A percentile compares a stretch with the other conserved stretches of the same genome.
phyloP scores from a whole-genome alignment of 2,113 vertebrate species.

The Indri indri region DNA sequence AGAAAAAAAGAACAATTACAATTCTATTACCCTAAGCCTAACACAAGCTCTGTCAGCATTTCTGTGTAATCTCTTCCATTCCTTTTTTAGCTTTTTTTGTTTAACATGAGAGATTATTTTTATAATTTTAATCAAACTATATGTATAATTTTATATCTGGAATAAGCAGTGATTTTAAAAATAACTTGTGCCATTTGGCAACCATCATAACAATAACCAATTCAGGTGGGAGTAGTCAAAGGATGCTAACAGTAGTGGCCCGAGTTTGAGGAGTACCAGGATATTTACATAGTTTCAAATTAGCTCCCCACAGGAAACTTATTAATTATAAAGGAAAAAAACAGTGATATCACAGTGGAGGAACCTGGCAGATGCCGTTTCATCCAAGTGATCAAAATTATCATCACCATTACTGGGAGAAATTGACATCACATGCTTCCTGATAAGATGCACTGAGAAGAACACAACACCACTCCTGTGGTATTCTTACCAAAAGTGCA shows the following conservation, averaged over 20 bases:
- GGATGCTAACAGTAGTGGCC: neutral
- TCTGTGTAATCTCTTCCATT: neutral
- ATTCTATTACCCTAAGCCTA: neutral
- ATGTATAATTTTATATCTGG: neutral
- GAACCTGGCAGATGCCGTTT: neutral
- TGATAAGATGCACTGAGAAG: neutral
- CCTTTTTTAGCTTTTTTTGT: neutral
- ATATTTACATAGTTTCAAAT: slow-evolving; percentile 18
- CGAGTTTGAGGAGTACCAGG: neutral
- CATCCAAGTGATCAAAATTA: neutral
- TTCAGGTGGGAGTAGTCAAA: neutral
- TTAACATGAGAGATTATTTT: neutral
- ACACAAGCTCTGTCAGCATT: neutral
- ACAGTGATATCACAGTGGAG: neutral
- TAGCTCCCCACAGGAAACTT: neutral
- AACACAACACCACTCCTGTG: neutral
- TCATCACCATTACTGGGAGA: neutral
- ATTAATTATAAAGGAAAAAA: neutral
- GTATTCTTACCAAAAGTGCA: neutral
- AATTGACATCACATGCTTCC: neutral
- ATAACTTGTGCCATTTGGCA: neutral
- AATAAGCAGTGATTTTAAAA: slow-evolving; percentile 31
- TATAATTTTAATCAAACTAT: neutral
- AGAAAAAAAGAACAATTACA: neutral
- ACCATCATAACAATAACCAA: neutral